Base-by-base conservation (phyloP, 1,140 invertebrate genomes). In the Stegodyphus dumicola region DNA sequence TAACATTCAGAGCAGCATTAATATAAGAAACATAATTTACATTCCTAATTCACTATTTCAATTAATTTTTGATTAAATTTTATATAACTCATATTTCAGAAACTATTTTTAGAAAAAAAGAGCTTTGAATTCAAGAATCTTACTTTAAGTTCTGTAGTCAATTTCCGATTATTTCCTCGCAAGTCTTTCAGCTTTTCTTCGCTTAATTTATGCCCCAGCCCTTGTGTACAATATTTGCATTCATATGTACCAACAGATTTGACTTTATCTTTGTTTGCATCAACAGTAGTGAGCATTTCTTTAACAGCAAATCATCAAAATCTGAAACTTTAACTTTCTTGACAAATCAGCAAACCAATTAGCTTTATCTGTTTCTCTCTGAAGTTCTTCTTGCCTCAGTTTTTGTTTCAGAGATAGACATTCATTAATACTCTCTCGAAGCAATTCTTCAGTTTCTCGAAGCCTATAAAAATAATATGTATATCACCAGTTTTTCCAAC, bases 361-460 rank as follows among this genome's bases (percentile, higher is more conserved):
- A 0, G 11, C 7, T 18, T 56, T 70, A 54, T 85, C 73, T 56
- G 17, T 70, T 70, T 76, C 81, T 56, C 66, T 69, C 9, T 54
- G 13, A 9, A 54, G 9, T 70, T 67, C 18, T 17, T 60, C 60
- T 56, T 76, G 74, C 15, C n/a, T 74, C 15, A 85, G 10, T 17
- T 76, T 77, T 6, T 85, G 56, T 52, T 77, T 85, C 13, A 85
- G 11, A 49, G 11, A 6, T 15, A 85, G 53, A 51, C 81, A 85
- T 69, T 85, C 81, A 70, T 75, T 56, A 15, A 85, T 56, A 49
- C 81, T 85, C 17, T 76, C 81, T 13, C 81, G 49, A 6, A 85
- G 81, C 9, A 85, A 64, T 49, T 85, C 81, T 70, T 85, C 81
- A 17, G 81, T 85, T 6, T 85, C 74, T 69, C 17, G 69, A 3